Percentiles rank a stretch among this genome's conserved stretches.
phyloP scores from a whole-genome alignment of 1,140 invertebrate genomes.

The Drosophila arawakana region DNA sequence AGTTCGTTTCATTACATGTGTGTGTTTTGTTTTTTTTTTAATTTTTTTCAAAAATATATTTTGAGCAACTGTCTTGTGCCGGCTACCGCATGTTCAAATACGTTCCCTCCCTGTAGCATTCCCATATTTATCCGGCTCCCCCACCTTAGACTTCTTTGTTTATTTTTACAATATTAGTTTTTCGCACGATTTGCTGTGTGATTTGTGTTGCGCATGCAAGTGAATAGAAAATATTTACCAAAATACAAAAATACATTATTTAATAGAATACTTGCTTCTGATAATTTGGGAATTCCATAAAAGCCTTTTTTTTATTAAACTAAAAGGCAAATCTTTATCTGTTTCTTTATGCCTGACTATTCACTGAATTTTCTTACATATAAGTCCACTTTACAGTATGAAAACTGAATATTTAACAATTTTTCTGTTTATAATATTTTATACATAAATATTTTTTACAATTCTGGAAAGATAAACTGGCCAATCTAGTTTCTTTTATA shows the following conservation, averaged over 20 bases:
- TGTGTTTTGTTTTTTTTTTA: slow-evolving; percentile 34
- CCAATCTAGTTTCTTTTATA: too few species aligned
- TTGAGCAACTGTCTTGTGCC: slow-evolving; percentile 54
- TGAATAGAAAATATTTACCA: slow-evolving; percentile 22
- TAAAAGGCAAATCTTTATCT: too few species aligned
- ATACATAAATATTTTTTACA: too few species aligned
- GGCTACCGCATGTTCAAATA: slow-evolving; percentile 38
- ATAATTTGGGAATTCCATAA: slow-evolving; percentile 2
- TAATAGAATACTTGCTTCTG: slow-evolving; percentile 12
- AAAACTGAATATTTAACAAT: too few species aligned
- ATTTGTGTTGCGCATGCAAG: slow-evolving; percentile 23
- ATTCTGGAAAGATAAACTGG: too few species aligned
- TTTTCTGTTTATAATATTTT: too few species aligned
- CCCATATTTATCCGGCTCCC: slow-evolving; percentile 11
- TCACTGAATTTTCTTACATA: too few species aligned
- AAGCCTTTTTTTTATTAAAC: neutral
- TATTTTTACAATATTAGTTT: slow-evolving; percentile 78
- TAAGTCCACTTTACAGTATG: too few species aligned
- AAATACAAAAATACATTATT: slow-evolving; percentile 11
- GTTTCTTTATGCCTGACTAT: too few species aligned
- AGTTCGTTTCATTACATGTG: slow-evolving; percentile 47
- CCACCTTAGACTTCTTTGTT: slow-evolving; percentile 57
- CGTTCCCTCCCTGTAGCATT: slow-evolving; percentile 1
- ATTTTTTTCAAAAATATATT: slow-evolving; percentile 77
- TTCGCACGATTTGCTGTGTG: slow-evolving; percentile 63